Conservation (phyloP, 2,113 vertebrate species). For the Ptilorrhoa leucosticta region DNA sequence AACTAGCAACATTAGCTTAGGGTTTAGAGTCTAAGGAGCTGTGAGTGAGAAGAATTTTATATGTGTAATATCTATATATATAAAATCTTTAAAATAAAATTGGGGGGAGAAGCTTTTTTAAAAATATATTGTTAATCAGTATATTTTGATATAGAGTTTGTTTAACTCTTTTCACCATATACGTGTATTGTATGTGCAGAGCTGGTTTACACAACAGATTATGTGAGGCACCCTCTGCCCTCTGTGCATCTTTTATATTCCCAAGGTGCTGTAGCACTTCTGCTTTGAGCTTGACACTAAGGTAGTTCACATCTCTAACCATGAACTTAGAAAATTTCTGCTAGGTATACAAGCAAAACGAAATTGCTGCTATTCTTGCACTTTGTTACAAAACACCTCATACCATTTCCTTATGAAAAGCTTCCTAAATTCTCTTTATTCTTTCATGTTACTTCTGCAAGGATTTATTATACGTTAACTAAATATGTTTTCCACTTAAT, state of each 20-base stretch:
- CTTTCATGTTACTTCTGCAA: neutral
- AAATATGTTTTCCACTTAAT: neutral
- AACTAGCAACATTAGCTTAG: neutral
- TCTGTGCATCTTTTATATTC: neutral
- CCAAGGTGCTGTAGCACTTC: neutral
- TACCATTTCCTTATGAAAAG: neutral
- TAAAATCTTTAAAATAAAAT: neutral
- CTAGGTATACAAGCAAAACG: neutral
- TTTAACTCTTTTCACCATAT: neutral
- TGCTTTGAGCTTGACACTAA: neutral
- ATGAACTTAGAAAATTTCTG: neutral
- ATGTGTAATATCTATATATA: neutral
- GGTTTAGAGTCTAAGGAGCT: neutral
- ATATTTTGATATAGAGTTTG: neutral
- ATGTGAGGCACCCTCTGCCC: neutral
- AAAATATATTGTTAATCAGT: too few species aligned
- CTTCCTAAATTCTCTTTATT: neutral
- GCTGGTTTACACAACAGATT: neutral
- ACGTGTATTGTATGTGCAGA: neutral
- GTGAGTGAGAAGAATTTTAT: neutral
- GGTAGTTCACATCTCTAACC: neutral
- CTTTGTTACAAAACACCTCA: neutral
- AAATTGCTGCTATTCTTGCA: neutral
- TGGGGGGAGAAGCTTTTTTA: rapidly evolving
- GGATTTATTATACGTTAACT: neutral